Evolutionary conservation across 2,113 vertebrate genomes (phyloP).

Genomic region (Piliocolobus tephrosceles): DNA sequence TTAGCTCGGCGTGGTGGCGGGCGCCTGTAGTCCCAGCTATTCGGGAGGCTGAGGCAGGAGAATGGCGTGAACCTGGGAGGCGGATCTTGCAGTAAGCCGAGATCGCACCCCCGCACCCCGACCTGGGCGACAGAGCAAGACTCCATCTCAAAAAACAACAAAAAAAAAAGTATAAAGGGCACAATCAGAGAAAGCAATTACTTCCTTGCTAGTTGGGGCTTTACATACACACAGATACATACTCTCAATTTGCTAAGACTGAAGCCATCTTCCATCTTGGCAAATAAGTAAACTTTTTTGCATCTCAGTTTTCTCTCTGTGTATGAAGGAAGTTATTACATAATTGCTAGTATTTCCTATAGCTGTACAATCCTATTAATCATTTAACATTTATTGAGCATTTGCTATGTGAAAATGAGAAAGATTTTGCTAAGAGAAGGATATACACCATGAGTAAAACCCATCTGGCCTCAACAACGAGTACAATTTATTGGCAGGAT

Average conservation of each 20-base stretch:
- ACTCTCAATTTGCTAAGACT: neutral
- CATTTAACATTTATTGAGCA: neutral
- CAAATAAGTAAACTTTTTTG: neutral
- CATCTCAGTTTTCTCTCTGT: neutral
- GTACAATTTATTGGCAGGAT: neutral
- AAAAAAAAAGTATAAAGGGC: neutral
- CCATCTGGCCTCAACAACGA: neutral
- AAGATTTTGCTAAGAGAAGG: constrained; percentile 10
- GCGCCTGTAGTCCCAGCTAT: no score
- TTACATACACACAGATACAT: neutral
- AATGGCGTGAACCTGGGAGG: no score
- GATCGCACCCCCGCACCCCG: no score
- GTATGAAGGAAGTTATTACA: constrained; percentile 18
- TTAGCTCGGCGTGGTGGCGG: no score
- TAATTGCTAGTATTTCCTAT: neutral
- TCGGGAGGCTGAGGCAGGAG: no score
- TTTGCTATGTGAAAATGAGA: neutral
- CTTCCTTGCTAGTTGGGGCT: neutral
- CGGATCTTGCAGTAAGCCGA: no score
- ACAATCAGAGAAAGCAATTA: constrained; percentile 7
- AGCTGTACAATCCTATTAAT: neutral
- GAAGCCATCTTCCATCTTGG: neutral
- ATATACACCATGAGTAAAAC: neutral
- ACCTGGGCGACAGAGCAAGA: no score
- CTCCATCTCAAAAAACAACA: no score